These are phyloP conservation scores for Phymanthus crucifer DNA, from an alignment of 92 coral and sea anemone species.

Conservation along the genomic window DNA sequence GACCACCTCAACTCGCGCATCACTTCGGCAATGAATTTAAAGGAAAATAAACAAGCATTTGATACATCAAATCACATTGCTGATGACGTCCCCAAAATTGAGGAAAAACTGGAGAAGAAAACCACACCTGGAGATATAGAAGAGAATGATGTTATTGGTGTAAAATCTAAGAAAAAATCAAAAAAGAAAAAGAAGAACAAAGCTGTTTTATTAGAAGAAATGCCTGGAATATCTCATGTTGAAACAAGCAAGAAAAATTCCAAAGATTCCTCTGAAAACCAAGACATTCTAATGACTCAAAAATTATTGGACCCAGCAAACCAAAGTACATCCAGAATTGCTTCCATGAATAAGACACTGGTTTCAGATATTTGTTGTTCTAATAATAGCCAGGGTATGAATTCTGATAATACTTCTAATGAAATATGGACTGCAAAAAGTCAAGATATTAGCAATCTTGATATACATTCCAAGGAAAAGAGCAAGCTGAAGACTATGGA, in stretches of 20 bases:
- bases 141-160: conserved; percentile 7
- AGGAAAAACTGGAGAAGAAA: conserved; percentile 9
- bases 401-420: background rate
- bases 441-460: background rate
- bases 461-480: background rate
- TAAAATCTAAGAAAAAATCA: conserved; percentile 41
- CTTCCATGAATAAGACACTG: conserved; percentile 39
- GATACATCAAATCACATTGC: background rate
- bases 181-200: conserved; percentile 54
- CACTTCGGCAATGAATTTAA: conserved; percentile 28
- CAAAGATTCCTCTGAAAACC: conserved; percentile 8
- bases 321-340: conserved; percentile 35
- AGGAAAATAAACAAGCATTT: conserved; percentile 36
- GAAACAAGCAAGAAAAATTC: background rate
- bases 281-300: conserved; percentile 13
- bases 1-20: conserved; percentile 44
- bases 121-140: conserved; percentile 6
- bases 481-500: background rate
- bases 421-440: background rate
- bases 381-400: background rate
- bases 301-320: conserved; percentile 40
- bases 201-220: background rate
- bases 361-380: conserved; percentile 51
- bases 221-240: background rate
- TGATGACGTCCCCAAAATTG: conserved; percentile 7